Evolutionary conservation across 2,797 vertebrate genomes (phyloP), one percentile per base, ranked within the genome.

Genomic region (Schizothorax lantsangensis): DNA sequence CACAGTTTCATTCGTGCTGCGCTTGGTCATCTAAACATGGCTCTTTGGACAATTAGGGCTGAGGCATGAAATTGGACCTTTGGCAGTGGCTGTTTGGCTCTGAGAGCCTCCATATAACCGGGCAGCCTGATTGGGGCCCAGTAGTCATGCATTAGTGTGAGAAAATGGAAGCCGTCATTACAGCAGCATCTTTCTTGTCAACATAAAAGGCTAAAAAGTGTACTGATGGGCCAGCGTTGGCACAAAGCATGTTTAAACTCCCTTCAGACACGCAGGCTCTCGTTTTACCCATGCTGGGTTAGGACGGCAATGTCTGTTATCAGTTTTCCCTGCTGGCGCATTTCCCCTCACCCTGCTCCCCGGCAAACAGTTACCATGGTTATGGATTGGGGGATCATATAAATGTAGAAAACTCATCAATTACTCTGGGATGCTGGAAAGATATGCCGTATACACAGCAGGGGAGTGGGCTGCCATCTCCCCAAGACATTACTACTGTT

Each of bases 401-500:
- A 93, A 91, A 91, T 92, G 45, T 80, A 91, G 91, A 94, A 92
- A 93, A 95, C 92, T 93, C 94, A 91, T 90, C 91, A 89, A 79
- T 91, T 91, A 84, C 91, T 91, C 91, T 30, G 75, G 82, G 23
- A 91, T 92, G 91, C 83, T 54, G 75, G 85, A 17, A 77, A 47
- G 84, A 89, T 84, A 86, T 84, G 84, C 64, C 74, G 9, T 83
- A 90, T 84, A 89, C 94, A 80, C 93, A 92, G 93, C 89, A 45
- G 94, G 94, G 86, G 90, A 89, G 83, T 19, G 54, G 79, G 57
- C 81, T 15, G 87, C 64, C 87, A 89, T 88, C 86, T 91, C 89
- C 47, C 80, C 80, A n/a, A 88, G 90, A 87, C 85, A 59, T 79
- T 86, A 43, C 77, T 21, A 64, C 88, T 89, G 90, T 93, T 92